phyloP scores from a whole-genome alignment of 35 echinoderm and acorn worm genomes.

The Anneissia japonica region DNA sequence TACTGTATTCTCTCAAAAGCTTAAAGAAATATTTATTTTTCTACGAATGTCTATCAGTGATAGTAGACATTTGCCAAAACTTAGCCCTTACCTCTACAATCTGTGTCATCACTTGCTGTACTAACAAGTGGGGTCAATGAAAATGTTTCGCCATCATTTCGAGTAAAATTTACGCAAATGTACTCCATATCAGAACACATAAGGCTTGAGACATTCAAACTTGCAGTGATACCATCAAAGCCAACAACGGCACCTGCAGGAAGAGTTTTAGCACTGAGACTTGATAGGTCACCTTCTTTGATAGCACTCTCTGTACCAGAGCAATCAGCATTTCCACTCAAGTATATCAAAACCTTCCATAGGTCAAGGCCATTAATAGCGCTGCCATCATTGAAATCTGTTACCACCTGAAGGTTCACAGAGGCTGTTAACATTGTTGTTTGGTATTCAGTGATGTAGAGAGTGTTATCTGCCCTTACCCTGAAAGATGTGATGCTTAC shows the following conservation, averaged over 20 bases:
- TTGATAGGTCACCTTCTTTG: not conserved
- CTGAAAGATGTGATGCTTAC: not conserved
- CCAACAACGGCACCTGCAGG: not conserved
- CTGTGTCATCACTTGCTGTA: not conserved
- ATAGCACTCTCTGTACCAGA: not conserved
- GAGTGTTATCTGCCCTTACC: not conserved
- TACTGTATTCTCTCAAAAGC: too few species aligned
- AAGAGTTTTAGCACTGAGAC: not conserved
- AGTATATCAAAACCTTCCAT: not conserved
- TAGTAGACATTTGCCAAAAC: too few species aligned
- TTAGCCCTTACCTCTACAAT: not conserved
- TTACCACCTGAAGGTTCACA: not conserved
- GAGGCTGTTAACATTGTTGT: not conserved
- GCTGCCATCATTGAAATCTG: not conserved
- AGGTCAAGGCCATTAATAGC: not conserved
- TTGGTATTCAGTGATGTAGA: not conserved
- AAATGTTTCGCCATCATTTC: not conserved
- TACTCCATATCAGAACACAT: not conserved
- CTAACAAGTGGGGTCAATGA: not conserved
- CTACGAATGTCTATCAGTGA: too few species aligned
- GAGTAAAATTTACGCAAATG: not conserved
- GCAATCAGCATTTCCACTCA: not conserved
- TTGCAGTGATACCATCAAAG: not conserved
- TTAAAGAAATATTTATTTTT: too few species aligned
- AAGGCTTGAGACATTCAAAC: not conserved